These are phyloP conservation scores for Torymus tubicola DNA, from an alignment of 2,888 invertebrate species.

Conservation along the genomic window DNA sequence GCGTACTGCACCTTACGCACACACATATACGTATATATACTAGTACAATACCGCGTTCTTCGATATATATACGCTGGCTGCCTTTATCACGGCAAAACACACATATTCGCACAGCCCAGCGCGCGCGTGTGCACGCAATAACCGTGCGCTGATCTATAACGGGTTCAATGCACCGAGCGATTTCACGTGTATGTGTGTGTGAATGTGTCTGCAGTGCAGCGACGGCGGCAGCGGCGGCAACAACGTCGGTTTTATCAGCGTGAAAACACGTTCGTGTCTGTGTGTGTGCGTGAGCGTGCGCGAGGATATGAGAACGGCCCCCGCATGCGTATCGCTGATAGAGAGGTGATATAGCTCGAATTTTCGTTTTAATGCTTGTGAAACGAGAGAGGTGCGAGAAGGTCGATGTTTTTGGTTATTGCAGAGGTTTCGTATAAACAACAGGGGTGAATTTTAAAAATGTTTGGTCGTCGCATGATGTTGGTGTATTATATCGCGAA, in stretches of 20 bases:
- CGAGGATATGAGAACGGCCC: background rate
- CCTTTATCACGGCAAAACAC: constrained; percentile 35
- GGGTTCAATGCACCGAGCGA: constrained; percentile 61
- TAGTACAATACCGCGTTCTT: constrained; percentile 18
- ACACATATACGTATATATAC: background rate
- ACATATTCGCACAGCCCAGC: background rate
- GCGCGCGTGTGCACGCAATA: constrained; percentile 38
- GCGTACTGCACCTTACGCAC: background rate
- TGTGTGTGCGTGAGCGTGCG: background rate
- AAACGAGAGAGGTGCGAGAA: too few relatives aligned
- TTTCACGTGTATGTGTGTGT: constrained; percentile 49
- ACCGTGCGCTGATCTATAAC: constrained; percentile 61
- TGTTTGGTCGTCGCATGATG: too few relatives aligned
- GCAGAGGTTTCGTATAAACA: too few relatives aligned
- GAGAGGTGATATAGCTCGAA: too few relatives aligned
- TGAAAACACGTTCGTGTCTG: too few relatives aligned
- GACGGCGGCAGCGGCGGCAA: too few relatives aligned
- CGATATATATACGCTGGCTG: too few relatives aligned
- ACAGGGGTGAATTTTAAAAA: too few relatives aligned
- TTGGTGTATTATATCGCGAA: too few relatives aligned
- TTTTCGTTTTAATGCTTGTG: too few relatives aligned
- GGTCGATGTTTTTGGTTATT: too few relatives aligned
- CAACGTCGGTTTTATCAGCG: too few relatives aligned
- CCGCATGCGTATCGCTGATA: background rate
- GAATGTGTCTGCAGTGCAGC: background rate